Base-by-base conservation (phyloP, 1,140 invertebrate species). In the Dendroctonus valens region DNA sequence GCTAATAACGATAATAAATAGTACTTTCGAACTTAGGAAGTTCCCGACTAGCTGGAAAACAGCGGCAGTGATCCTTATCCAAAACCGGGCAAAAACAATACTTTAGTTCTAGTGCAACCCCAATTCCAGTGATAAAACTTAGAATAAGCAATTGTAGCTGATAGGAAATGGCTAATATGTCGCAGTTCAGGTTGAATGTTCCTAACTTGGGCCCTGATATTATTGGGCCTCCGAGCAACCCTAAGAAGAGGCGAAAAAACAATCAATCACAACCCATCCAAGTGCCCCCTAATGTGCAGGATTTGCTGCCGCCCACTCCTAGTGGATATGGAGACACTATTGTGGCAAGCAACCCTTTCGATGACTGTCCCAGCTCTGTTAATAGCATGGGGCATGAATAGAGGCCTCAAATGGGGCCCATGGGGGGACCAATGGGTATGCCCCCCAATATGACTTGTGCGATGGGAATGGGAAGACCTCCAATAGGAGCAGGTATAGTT, bases 321-420 rank as follows among this genome's bases (percentile, higher is more conserved):
- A 85, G 90, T 48, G 91, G 91, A 57, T 95, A 93, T 80, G 93
- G 93, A 46, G 93, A 96, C 75, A 96, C 93, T 50, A 94, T 97
- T 75, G 87, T 96, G 67, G 94, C 93, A 41, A 94, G 91, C 59
- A 97, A 97, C 81, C 94, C 94, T 38, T 97, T 98, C 80, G 95
- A 98, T 80, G 95, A 98, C 75, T 92, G 89, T 8, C 91, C 93
- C 26, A 84, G 87, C 80, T 74, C 85, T 72, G 80, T 83, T 77
- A 78, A 81, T 81, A 77, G 84, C 72, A 83, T 83, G n/a, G 48
- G 87, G 85, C 80, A 87, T 88, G 80, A 82, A 80, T 72, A 82
- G 83, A 67, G 80, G 81, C 81, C 82, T 41, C 71, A 71, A 49
- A 76, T 75, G 75, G 73, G 73, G 42, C 58, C 59, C 37, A 63